phyloP scores from a whole-genome alignment of 1,140 invertebrate genomes.

The Sitodiplosis mosellana region DNA sequence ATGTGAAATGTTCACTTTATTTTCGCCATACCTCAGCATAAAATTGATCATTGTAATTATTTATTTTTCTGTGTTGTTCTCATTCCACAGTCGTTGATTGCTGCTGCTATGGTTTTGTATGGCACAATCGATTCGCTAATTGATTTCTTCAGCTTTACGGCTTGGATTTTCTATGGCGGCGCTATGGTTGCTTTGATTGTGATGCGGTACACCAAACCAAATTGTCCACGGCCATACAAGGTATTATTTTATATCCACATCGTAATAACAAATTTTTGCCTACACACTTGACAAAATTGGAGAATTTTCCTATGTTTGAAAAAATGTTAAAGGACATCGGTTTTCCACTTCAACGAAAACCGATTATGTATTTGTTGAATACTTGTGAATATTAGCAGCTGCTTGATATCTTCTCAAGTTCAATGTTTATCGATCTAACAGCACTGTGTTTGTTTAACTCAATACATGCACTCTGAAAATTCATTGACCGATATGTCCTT shows the following conservation, averaged over 20 bases:
- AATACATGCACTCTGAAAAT: too few relatives aligned
- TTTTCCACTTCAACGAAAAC: too few relatives aligned
- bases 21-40: not conserved
- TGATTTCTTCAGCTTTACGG: slow-evolving; percentile 89
- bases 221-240: slow-evolving; percentile 74
- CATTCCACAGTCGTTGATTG: slow-evolving; percentile 44
- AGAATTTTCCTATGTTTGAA: too few relatives aligned
- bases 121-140: slow-evolving; percentile 81
- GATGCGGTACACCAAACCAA: slow-evolving; percentile 70
- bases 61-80: slow-evolving; percentile 2
- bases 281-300: too few relatives aligned
- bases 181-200: slow-evolving; percentile 75
- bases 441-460: too few relatives aligned
- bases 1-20: too few relatives aligned
- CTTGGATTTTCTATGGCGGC: slow-evolving; percentile 89
- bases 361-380: too few relatives aligned
- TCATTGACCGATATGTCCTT: not conserved
- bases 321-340: not conserved
- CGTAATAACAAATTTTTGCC: too few relatives aligned
- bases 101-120: slow-evolving; percentile 66
- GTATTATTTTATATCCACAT: slow-evolving; percentile 20
- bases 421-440: too few relatives aligned
- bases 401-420: too few relatives aligned
- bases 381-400: too few relatives aligned
- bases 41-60: slow-evolving; percentile 5